Evolutionary conservation across 2,888 invertebrate species (phyloP), one percentile per base, ranked within the genome.

Genomic region (Diplazon laetatorius): DNA sequence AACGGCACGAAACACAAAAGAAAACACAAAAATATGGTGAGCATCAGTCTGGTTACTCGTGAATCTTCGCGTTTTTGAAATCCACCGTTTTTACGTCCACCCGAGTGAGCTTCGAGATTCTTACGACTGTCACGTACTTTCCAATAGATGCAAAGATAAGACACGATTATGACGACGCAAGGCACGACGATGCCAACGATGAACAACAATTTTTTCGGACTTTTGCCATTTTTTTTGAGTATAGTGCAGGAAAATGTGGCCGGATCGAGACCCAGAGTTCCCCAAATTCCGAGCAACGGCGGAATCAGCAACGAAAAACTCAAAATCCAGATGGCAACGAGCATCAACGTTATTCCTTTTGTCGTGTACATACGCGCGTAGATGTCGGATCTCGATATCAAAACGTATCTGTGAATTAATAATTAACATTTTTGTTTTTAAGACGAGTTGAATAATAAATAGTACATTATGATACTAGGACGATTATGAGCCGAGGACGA

Each of bases 231-330:
- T 87, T 96, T 95, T 80, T 94, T 93, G 60, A 97, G 92, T 83
- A 97, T 97, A 20, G 97, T 98, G 91, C 98, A 98, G 0, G 97
- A 97, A 90, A 97, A 97, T 1, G 97, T 96, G 18, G 93, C 92
- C 30, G 93, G 92, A 84, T 97, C 95, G 42, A 97, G 92, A 0
- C 97, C 97, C 80, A 98, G 93, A 83, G 93, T 94, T 14, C 97
- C 97, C 97, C 97, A 97, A 16, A 96, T 91, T 66, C 95, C 97
- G 9, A 96, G 91, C 20, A 97, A 92, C 0, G 97, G 96, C 3
- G 96, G 97, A 22, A 96, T 91, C 93, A 97, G 91, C 25, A 93
- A 91, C 0, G 89, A 85, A 80, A 92, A 91, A 89, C 86, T 92
- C 2, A 97, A 93, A 12, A 93, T 91, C 97, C 97, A 98, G 78